Conservation (phyloP, 2,797 vertebrate species). For the Siniperca obscura region DNA sequence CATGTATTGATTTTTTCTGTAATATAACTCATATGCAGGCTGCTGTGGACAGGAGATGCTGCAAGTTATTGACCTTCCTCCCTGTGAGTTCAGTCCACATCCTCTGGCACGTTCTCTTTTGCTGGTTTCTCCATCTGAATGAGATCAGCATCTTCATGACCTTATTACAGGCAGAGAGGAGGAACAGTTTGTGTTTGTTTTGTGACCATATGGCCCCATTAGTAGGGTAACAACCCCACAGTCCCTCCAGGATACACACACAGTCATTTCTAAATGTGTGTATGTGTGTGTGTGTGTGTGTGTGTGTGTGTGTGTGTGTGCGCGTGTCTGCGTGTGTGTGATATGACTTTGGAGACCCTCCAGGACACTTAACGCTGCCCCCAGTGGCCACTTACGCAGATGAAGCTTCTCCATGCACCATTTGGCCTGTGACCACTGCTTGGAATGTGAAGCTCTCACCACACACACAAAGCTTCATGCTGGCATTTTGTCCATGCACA, state of each 20-base stretch:
- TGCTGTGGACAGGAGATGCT: conserved; percentile 30
- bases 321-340: conserved; percentile 21
- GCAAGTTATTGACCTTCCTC: conserved; percentile 66
- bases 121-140: conserved; percentile 68
- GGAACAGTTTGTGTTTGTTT: conserved; percentile 87
- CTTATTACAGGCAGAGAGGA: conserved; percentile 78
- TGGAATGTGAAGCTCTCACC: conserved; percentile 39
- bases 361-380: conserved; percentile 77
- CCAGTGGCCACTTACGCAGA: conserved; percentile 75
- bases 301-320: conserved; percentile 5
- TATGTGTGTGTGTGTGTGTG: conserved; percentile 12
- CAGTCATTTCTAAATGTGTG: conserved; percentile 53
- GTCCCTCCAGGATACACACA: conserved; percentile 78
- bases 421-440: conserved; percentile 68
- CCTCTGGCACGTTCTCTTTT: conserved; percentile 58
- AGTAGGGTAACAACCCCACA: conserved; percentile 85
- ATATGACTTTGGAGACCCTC: conserved; percentile 74
- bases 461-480: conserved; percentile 26
- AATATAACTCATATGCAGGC: conserved; percentile 1
- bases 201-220: conserved; percentile 88
- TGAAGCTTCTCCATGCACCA: conserved; percentile 65
- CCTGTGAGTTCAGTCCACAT: conserved; percentile 55
- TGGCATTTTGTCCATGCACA: conserved; percentile 12
- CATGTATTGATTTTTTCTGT: conserved; percentile 6
- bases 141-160: conserved; percentile 80